phyloP scores from a whole-genome alignment of 2,797 vertebrate species.

The Argyrosomus regius region DNA sequence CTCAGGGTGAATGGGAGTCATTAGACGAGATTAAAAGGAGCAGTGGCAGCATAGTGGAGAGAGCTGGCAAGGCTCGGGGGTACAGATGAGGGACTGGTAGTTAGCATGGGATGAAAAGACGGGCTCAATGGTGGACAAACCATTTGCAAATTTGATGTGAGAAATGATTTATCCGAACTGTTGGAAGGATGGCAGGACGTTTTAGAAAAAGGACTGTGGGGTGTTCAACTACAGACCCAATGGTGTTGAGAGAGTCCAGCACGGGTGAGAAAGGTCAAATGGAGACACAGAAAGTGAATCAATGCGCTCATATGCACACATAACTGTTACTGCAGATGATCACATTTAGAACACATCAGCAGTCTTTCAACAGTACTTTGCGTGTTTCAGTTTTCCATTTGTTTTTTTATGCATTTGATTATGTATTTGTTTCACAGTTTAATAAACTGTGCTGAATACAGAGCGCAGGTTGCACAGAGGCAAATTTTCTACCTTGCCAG shows the following conservation, averaged over 20 bases:
- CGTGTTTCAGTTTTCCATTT: not conserved
- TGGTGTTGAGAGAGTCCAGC: not conserved
- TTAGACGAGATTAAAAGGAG: constrained; percentile 75
- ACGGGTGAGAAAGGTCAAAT: not conserved
- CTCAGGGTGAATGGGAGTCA: constrained; percentile 73
- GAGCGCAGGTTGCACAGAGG: not conserved
- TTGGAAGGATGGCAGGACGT: not conserved
- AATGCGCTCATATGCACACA: not conserved
- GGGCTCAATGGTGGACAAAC: constrained; percentile 6
- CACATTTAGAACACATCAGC: not conserved
- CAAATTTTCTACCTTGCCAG: not conserved
- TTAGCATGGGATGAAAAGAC: constrained; percentile 27
- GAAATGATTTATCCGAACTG: not conserved
- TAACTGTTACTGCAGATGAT: not conserved
- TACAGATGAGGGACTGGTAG: constrained; percentile 24
- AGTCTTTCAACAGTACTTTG: not conserved
- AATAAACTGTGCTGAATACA: not conserved
- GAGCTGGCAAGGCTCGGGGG: constrained; percentile 30
- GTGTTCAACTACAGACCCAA: not conserved
- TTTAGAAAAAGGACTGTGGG: not conserved
- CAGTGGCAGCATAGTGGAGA: constrained; percentile 31
- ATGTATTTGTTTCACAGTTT: not conserved
- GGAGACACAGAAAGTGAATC: not conserved
- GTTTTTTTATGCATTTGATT: not conserved
- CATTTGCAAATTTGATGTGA: not conserved